phyloP scores from a whole-genome alignment of 2,113 vertebrate species.

The Setophaga kirtlandii region DNA sequence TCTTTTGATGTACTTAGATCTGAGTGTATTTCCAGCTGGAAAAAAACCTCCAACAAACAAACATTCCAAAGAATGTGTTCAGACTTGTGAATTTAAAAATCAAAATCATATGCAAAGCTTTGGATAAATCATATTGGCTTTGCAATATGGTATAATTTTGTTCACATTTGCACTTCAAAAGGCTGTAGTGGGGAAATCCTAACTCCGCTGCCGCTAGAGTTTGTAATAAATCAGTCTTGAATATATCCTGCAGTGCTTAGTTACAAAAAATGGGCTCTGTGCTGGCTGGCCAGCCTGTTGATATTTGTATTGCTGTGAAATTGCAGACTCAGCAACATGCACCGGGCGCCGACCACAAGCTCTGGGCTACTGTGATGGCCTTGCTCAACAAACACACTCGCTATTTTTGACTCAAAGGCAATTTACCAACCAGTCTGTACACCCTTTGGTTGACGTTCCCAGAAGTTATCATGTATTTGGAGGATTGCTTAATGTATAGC shows the following conservation, averaged over 20 bases:
- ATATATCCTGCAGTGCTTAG: not conserved
- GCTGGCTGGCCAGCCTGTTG: not conserved
- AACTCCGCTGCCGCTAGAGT: not conserved
- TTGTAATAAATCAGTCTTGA: conserved; percentile 9
- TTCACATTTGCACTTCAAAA: conserved; percentile 59
- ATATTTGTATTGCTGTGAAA: conserved; percentile 7
- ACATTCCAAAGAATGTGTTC: conserved; percentile 40
- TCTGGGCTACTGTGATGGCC: conserved; percentile 23
- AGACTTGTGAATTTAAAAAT: conserved; percentile 36
- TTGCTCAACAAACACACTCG: conserved; percentile 8
- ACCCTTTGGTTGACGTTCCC: conserved; percentile 39
- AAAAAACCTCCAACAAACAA: conserved; percentile 31
- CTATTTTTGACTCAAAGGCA: conserved; percentile 53
- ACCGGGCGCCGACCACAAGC: not conserved
- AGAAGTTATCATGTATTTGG: conserved; percentile 50
- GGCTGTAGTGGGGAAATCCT: conserved; percentile 16
- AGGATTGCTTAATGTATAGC: conserved; percentile 57
- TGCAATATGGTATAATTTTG: conserved; percentile 9
- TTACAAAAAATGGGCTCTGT: not conserved
- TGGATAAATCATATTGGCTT: conserved; percentile 11
- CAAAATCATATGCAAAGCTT: conserved; percentile 41
- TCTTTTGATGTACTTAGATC: conserved; percentile 38
- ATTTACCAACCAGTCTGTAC: conserved; percentile 34
- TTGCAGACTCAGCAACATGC: not conserved
- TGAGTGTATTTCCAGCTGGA: conserved; percentile 10